These are phyloP conservation scores for Hirudo medicinalis DNA, from an alignment of 1,140 invertebrate species.

Conservation along the genomic window DNA sequence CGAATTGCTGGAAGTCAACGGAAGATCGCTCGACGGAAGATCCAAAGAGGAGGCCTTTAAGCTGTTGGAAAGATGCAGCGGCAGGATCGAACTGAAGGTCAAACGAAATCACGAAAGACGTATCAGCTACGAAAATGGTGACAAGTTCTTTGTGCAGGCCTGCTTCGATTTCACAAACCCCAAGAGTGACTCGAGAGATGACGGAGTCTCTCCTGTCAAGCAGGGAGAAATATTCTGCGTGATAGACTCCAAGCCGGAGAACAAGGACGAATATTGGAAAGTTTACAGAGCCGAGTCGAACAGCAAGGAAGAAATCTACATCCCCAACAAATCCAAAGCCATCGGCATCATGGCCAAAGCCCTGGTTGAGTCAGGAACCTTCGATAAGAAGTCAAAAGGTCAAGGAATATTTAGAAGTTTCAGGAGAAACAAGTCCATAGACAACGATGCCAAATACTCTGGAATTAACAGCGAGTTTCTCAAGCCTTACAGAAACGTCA, in stretches of 20 bases:
- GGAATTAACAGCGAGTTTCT: neutral
- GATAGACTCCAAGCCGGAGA: neutral
- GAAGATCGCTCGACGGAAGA: neutral
- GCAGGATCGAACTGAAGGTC: neutral
- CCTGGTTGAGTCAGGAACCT: neutral
- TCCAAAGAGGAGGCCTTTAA: slow-evolving; percentile 20
- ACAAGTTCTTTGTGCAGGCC: neutral
- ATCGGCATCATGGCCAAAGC: slow-evolving; percentile 1
- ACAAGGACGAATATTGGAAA: neutral
- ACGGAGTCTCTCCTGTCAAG: neutral
- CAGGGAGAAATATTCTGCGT: slow-evolving; percentile 6
- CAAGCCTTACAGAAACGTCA: slow-evolving; percentile 15
- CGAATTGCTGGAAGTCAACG: slow-evolving; percentile 20
- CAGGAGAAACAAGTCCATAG: neutral
- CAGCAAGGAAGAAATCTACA: neutral
- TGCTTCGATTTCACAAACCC: neutral
- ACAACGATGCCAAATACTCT: neutral
- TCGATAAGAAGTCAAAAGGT: neutral
- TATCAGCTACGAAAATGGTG: neutral
- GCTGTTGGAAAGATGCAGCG: neutral
- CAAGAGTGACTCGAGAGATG: neutral
- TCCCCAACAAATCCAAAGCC: neutral
- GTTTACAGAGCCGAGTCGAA: neutral
- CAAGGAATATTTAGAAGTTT: neutral
- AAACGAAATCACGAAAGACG: neutral